Evolutionary conservation across 2,113 vertebrate genomes (phyloP).

Genomic region (Apodemus speciosus): DNA sequence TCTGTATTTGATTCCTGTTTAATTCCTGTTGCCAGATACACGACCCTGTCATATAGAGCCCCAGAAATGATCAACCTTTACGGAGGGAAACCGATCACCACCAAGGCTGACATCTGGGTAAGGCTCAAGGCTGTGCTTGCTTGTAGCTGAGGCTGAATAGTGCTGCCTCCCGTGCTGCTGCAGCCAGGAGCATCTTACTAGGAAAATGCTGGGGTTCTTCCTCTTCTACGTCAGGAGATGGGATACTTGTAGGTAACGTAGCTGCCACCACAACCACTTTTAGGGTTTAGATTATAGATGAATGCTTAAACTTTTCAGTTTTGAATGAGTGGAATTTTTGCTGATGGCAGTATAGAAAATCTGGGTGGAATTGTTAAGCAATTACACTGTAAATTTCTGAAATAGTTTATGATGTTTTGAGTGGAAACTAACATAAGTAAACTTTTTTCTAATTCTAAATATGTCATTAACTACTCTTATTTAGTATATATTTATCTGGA

Average conservation of each 20-base stretch:
- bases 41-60: slow-evolving; percentile 96
- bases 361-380: background rate
- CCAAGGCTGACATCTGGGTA: slow-evolving; percentile 99
- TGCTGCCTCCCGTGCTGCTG: background rate
- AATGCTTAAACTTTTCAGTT: slow-evolving; percentile 14
- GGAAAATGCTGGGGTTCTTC: slow-evolving; percentile 23
- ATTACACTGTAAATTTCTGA: slow-evolving; percentile 8
- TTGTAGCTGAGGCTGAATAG: slow-evolving; percentile 37
- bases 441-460: slow-evolving; percentile 32
- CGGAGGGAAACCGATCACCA: slow-evolving; percentile 96
- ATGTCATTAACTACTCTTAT: background rate
- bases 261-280: slow-evolving; percentile 1
- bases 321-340: slow-evolving; percentile 25
- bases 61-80: slow-evolving; percentile 99
- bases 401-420: slow-evolving; percentile 42
- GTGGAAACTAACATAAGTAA: slow-evolving; percentile 12
- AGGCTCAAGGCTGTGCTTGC: slow-evolving; percentile 73
- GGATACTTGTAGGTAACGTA: background rate
- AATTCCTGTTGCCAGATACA: slow-evolving; percentile 89
- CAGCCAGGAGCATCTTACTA: background rate
- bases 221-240: slow-evolving; percentile 9
- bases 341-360: slow-evolving; percentile 37
- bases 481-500: background rate
- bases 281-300: slow-evolving; percentile 29
- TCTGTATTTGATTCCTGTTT: slow-evolving; percentile 41